Evolutionary conservation across 35 echinoderm and acorn worm species (phyloP).

Genomic region (Holothuria glaberrima): DNA sequence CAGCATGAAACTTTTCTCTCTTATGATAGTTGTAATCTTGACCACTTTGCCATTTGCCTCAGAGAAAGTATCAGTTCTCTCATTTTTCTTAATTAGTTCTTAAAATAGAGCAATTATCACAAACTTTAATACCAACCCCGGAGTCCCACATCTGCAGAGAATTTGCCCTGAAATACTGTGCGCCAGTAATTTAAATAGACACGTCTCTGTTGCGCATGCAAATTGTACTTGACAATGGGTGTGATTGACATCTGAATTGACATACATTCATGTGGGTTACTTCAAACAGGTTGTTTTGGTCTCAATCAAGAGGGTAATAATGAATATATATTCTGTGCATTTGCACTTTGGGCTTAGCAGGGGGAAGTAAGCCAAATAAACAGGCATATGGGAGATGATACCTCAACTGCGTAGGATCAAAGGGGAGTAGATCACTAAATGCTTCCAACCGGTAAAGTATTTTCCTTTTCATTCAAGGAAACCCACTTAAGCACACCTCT

Average conservation of each 20-base stretch:
- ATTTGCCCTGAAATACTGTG: too few species aligned
- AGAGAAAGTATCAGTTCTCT: too few species aligned
- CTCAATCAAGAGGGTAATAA: slow-evolving; percentile 6
- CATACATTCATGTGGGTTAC: slow-evolving; percentile 35
- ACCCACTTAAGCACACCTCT: not conserved
- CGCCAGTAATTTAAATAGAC: not conserved
- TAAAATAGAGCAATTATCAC: too few species aligned
- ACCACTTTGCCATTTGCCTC: too few species aligned
- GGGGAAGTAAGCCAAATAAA: slow-evolving; percentile 54
- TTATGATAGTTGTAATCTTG: too few species aligned
- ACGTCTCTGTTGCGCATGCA: not conserved
- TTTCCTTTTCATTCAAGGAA: slow-evolving; percentile 21
- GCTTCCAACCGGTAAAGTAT: slow-evolving; percentile 16
- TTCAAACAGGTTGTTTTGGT: slow-evolving; percentile 34
- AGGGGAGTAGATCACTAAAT: slow-evolving; percentile 20
- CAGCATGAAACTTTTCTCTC: too few species aligned
- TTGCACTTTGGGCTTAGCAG: slow-evolving; percentile 49
- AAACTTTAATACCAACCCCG: too few species aligned
- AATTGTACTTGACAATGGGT: slow-evolving; percentile 29
- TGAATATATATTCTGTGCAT: slow-evolving; percentile 1
- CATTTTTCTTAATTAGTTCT: too few species aligned
- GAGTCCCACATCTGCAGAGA: too few species aligned
- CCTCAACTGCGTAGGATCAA: slow-evolving; percentile 7
- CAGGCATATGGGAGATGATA: slow-evolving; percentile 30
- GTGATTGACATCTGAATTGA: slow-evolving; percentile 12